Evolutionary conservation across 1,140 invertebrate species (phyloP), one percentile per base, ranked within the genome.

Genomic region (Drosophila arawakana): DNA sequence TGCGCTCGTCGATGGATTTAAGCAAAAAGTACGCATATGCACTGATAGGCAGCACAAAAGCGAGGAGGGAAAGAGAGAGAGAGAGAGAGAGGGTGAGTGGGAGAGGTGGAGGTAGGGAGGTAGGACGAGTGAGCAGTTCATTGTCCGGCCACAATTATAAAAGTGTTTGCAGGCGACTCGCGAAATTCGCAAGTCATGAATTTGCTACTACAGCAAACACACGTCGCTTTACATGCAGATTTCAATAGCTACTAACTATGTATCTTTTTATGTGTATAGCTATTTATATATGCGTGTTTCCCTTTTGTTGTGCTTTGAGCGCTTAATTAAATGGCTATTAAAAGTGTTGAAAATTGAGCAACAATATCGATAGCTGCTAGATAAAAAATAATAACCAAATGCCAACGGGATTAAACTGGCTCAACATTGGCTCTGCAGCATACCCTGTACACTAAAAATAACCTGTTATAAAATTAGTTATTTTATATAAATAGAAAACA

Each of bases 271-370:
- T 11, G 3, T 9, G 50, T 10, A 21, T 47, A 50, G 8, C 7
- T 13, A 30, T n/a, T 25, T 18, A n/a, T 49, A 34, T 61, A 25
- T 39, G 11, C 41, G 10, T 10, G 2, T 39, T 9, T 15, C 11
- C 34, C 68, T 54, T 70, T 72, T 89, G 80, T 71, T 82, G 69
- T 71, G 82, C 63, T 80, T 83, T 83, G 80, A 46, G 69, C 63
- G 60, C 68, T 89, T 88, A 88, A 89, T 89, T 88, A 88, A 88
- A 89, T 88, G 84, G 47, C 83, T 70, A 89, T 89, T 89, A 88
- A 88, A 88, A 89, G 84, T 88, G 84, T 83, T 88, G 77, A 86
- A 86, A 88, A 86, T 86, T 86, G 80, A 88, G 89, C 25, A 83
- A 89, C 68, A 80, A 80, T 66, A 83, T 78, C 49, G 67, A 41